Base-by-base conservation (phyloP, 2,113 vertebrate species). In the Struthidea cinerea region DNA sequence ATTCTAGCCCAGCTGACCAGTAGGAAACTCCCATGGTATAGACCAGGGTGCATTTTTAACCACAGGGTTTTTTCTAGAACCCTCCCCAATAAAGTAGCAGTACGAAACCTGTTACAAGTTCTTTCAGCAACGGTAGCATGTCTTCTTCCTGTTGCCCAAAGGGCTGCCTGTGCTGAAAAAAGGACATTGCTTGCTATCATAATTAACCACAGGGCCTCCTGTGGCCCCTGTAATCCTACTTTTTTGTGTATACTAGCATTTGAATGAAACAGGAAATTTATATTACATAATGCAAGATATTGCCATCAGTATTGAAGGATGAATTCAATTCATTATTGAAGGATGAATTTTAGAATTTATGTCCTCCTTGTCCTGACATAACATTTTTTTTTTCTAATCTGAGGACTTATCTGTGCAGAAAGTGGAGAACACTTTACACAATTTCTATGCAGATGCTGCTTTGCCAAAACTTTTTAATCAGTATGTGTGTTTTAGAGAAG, bases 21-120 rank as follows among this genome's bases (percentile, higher is more conserved):
- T 74, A 78, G 39, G 19, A 47, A 70, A 28, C 14, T 28, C 37
- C 46, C 59, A 19, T 2, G 3, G 15, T 46, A 4, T 15, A 37
- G 47, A 35, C 11, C 16, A 6, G 33, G 9, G 33, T 23, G 22
- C 23, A 1, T 46, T 63, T 84, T 71, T 59, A 73, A 85, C 28
- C 33, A 14, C 14, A 7, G 42, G 19, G 27, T 1, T 3, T 41
- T 90, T 83, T 39, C 37, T 56, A 56, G 75, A 32, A 15, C 10
- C 3, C 3, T 17, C 4, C 13, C 27, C 4, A 27, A 3, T 15
- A 70, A 37, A 1, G 11, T 11, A 71, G 10, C 30, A 47, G 3
- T 57, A 39, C 18, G 6, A 88, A 90, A 60, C 21, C n/a, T 7
- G 4, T 39, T 74, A 7, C 16, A 59, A 42, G 33, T 33, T 79